Conservation (phyloP, 2,797 vertebrate species). For the Tamandua tetradactyla region DNA sequence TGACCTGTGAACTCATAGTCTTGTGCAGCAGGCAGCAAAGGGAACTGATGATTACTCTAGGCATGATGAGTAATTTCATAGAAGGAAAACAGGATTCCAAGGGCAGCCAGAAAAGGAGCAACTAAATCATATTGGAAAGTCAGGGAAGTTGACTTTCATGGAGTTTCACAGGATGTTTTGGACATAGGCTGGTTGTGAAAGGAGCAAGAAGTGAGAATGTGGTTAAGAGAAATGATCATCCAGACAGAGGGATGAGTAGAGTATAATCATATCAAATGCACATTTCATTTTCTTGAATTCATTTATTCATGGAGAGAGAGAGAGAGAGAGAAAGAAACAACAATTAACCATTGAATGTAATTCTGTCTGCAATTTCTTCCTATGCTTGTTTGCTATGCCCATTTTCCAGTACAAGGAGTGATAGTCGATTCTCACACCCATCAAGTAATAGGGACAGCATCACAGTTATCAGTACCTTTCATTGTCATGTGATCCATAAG, state of each 20-base stretch:
- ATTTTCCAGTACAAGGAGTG: background rate
- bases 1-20: background rate
- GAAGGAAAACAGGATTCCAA: background rate
- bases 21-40: background rate
- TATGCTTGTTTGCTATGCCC: background rate
- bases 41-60: background rate
- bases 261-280: background rate
- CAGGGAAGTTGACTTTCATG: background rate
- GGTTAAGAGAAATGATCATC: slow-evolving; percentile 1
- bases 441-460: background rate
- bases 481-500: background rate
- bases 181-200: background rate
- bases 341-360: background rate
- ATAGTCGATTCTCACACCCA: background rate
- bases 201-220: background rate
- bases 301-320: background rate
- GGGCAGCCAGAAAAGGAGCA: background rate
- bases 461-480: background rate
- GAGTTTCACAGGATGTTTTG: background rate
- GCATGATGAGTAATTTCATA: background rate
- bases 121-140: slow-evolving; percentile 1
- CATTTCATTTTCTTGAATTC: background rate
- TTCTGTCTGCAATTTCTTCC: background rate
- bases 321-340: background rate
- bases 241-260: background rate